These are phyloP conservation scores for Leucophenga varia DNA, from an alignment of 1,140 invertebrate species.

Conservation along the genomic window DNA sequence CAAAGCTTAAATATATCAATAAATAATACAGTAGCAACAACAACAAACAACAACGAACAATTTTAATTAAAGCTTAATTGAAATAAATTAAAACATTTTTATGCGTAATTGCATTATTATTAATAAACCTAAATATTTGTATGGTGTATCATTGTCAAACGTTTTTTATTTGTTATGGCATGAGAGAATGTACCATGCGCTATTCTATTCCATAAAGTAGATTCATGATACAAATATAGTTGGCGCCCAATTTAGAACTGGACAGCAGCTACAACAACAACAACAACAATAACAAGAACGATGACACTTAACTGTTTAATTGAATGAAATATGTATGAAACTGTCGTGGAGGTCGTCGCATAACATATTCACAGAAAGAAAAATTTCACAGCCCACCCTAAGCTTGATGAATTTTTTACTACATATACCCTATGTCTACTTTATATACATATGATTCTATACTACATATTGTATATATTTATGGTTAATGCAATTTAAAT, in stretches of 20 bases:
- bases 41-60: slow-evolving; percentile 13
- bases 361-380: slow-evolving; percentile 4
- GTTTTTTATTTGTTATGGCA: not conserved
- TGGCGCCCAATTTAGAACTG: slow-evolving; percentile 14
- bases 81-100: slow-evolving; percentile 56
- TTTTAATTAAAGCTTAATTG: slow-evolving; percentile 54
- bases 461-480: no score
- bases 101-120: slow-evolving; percentile 55
- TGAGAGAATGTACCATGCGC: slow-evolving; percentile 4
- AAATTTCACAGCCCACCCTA: no score
- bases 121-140: slow-evolving; percentile 54
- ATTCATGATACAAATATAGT: no score
- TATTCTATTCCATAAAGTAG: no score
- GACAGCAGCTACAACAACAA: not conserved
- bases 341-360: slow-evolving; percentile 36
- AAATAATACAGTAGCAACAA: slow-evolving; percentile 1
- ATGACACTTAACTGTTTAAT: slow-evolving; percentile 24
- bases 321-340: slow-evolving; percentile 47
- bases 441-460: no score
- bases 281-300: no score
- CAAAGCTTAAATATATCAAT: not conserved
- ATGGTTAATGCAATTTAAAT: slow-evolving; percentile 51
- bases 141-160: slow-evolving; percentile 10
- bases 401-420: no score
- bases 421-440: no score